Percentiles rank a stretch among this genome's conserved stretches.
Conservation (phyloP, 37 sponge, comb jelly and placozoan species). For the Theonella swinhoei region DNA sequence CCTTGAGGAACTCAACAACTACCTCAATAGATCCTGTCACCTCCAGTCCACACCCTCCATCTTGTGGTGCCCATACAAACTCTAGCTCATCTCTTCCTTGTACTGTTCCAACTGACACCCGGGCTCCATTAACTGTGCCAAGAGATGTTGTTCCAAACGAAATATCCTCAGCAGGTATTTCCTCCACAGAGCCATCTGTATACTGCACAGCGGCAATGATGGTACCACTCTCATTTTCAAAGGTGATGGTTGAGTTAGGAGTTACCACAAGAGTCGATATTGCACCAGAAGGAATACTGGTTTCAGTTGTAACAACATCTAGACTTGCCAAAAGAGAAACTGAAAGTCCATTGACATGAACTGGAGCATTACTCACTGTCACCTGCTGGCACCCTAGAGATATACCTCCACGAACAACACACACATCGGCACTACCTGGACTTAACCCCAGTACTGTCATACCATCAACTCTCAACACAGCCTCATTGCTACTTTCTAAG, state of each 20-base stretch:
- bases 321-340: constrained; percentile 10
- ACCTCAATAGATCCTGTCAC: constrained; percentile 12
- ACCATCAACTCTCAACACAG: constrained; percentile 8
- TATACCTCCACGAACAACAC: neutral
- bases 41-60: neutral
- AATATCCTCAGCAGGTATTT: too few relatives aligned
- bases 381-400: constrained; percentile 20
- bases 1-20: constrained; percentile 9
- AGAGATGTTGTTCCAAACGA: too few relatives aligned
- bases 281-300: neutral
- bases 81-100: constrained; percentile 13
- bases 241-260: constrained; percentile 26
- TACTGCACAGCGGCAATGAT: constrained; percentile 24
- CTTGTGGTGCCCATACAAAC: constrained; percentile 46
- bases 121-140: too few relatives aligned
- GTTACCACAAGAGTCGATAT: neutral
- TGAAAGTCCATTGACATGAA: neutral
- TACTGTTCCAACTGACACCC: too few relatives aligned
- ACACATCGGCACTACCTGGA: constrained; percentile 19
- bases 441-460: constrained; percentile 1
- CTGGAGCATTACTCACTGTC: constrained; percentile 1
- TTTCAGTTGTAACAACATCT: neutral
- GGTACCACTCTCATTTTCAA: constrained; percentile 44
- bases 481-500: neutral
- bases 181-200: constrained; percentile 39